These are phyloP conservation scores for Panurus biarmicus DNA, from an alignment of 2,113 vertebrate genomes.

Conservation along the genomic window DNA sequence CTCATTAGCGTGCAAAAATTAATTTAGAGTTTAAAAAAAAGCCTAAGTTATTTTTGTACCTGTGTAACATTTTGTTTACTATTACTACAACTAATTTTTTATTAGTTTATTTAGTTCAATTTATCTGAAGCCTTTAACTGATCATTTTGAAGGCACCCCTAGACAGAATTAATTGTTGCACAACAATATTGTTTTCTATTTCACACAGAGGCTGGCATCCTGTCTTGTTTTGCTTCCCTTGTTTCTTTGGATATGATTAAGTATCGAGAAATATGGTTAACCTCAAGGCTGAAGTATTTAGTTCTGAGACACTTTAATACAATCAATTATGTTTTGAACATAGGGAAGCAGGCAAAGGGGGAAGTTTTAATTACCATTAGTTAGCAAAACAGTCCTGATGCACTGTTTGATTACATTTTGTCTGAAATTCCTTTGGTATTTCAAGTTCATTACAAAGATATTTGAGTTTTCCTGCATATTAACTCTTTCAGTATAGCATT, in stretches of 20 bases:
- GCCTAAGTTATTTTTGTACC: background rate
- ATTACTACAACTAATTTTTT: background rate
- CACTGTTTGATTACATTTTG: constrained; percentile 2
- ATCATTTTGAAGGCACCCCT: background rate
- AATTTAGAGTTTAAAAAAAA: background rate
- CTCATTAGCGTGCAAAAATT: background rate
- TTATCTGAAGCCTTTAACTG: background rate
- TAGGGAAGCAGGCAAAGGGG: background rate
- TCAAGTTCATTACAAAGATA: background rate
- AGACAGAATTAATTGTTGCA: constrained; percentile 27
- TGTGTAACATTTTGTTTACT: background rate
- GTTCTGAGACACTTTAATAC: constrained; percentile 44
- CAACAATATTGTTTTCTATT: background rate
- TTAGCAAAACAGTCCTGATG: constrained; percentile 6
- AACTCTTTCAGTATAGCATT: background rate
- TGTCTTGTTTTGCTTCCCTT: constrained; percentile 26
- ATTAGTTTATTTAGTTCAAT: background rate
- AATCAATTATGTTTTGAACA: constrained; percentile 37
- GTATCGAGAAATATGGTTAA: constrained; percentile 32
- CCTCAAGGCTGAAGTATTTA: constrained; percentile 24
- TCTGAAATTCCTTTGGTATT: background rate
- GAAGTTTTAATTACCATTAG: constrained; percentile 42
- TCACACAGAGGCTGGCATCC: background rate
- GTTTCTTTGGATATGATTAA: constrained; percentile 37
- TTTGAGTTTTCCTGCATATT: background rate